These are phyloP conservation scores for Syngnathus scovelli DNA, from an alignment of 2,113 vertebrate species.

Conservation along the genomic window DNA sequence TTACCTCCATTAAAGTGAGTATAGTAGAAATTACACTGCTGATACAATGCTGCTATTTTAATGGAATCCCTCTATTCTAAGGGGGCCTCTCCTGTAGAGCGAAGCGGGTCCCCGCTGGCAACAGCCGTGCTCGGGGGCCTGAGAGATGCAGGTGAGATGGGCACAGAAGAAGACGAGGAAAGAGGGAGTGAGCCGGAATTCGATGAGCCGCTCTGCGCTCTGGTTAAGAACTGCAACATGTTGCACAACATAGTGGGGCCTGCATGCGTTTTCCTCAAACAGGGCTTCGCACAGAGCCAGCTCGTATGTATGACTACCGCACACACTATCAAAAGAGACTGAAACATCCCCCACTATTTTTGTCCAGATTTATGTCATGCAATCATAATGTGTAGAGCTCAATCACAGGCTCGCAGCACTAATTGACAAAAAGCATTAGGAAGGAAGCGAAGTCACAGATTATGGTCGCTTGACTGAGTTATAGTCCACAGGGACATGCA, in stretches of 20 bases:
- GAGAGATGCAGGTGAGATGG: slow-evolving; percentile 44
- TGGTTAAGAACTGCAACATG: slow-evolving; percentile 75
- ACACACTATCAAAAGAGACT: slow-evolving; percentile 5
- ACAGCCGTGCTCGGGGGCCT: slow-evolving; percentile 44
- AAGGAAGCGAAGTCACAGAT: not conserved
- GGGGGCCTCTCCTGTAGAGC: slow-evolving; percentile 46
- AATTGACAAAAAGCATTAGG: slow-evolving; percentile 39
- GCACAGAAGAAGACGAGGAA: slow-evolving; percentile 63
- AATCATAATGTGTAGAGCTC: slow-evolving; percentile 13
- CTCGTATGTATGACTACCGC: slow-evolving; percentile 65
- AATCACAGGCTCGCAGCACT: slow-evolving; percentile 8
- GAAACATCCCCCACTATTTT: not conserved
- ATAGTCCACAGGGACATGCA: not conserved
- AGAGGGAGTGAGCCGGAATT: slow-evolving; percentile 52
- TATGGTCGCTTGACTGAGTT: not conserved
- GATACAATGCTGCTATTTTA: not conserved
- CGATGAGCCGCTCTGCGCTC: slow-evolving; percentile 62
- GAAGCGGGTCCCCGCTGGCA: slow-evolving; percentile 42
- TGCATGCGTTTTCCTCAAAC: slow-evolving; percentile 75
- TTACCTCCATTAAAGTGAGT: not conserved
- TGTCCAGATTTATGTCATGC: slow-evolving; percentile 19
- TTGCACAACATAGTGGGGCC: slow-evolving; percentile 74
- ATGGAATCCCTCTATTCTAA: slow-evolving; percentile 52
- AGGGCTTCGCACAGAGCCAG: slow-evolving; percentile 69
- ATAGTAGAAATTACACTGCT: not conserved